Conservation (phyloP, 2,888 invertebrate species). For the Hemaris fuciformis region DNA sequence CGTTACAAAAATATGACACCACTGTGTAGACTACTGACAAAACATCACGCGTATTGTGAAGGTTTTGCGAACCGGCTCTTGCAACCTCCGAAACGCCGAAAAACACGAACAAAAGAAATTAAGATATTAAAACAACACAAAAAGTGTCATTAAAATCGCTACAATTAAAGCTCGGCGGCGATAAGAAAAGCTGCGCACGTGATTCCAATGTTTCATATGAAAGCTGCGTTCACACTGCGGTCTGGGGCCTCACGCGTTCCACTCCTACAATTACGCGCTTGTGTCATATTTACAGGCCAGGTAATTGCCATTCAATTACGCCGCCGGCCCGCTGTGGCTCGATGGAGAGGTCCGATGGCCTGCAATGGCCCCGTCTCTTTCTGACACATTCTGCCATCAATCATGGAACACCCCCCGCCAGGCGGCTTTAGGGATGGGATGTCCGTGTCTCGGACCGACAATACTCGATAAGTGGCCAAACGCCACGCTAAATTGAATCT, state of each 20-base stretch:
- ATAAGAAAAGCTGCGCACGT: slow-evolving; percentile 42
- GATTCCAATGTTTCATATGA: slow-evolving; percentile 73
- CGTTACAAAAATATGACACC: slow-evolving; percentile 33
- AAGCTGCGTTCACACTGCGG: slow-evolving; percentile 65
- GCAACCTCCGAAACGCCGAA: background rate
- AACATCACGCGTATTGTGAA: slow-evolving; percentile 32
- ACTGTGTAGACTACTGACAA: slow-evolving; percentile 31
- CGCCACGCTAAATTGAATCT: slow-evolving; percentile 74
- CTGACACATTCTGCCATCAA: slow-evolving; percentile 65
- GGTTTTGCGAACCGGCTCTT: background rate
- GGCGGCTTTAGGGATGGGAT: slow-evolving; percentile 75
- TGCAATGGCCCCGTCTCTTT: slow-evolving; percentile 45
- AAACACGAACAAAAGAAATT: background rate
- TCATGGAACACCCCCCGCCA: slow-evolving; percentile 78
- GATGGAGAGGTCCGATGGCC: slow-evolving; percentile 47
- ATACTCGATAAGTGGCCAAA: slow-evolving; percentile 78
- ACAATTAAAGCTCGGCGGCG: background rate
- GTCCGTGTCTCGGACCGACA: slow-evolving; percentile 65
- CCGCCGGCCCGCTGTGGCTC: slow-evolving; percentile 62
- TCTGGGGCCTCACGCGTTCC: slow-evolving; percentile 69
- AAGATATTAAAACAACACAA: background rate
- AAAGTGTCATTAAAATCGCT: background rate
- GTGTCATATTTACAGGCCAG: slow-evolving; percentile 82
- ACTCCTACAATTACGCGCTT: slow-evolving; percentile 80
- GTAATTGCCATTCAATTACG: slow-evolving; percentile 82